Percentiles rank a stretch among this genome's conserved stretches.
These are phyloP conservation scores for Plagodis dolabraria DNA, from an alignment of 2,888 invertebrate genomes.

Conservation along the genomic window DNA sequence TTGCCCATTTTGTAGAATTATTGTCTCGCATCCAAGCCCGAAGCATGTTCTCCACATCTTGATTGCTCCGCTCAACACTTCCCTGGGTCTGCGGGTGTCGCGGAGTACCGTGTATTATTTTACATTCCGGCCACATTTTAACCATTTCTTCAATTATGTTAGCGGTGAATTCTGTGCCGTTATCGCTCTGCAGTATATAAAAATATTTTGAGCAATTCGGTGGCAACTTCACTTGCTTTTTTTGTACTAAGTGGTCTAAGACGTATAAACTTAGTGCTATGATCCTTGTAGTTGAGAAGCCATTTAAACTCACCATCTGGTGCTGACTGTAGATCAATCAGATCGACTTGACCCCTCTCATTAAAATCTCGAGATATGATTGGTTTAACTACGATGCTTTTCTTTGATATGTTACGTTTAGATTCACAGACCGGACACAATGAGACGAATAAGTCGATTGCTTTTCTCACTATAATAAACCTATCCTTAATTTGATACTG, in stretches of 20 bases:
- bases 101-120: slow-evolving; percentile 37
- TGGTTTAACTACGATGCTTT: slow-evolving; percentile 43
- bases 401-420: slow-evolving; percentile 34
- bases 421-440: slow-evolving; percentile 37
- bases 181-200: slow-evolving; percentile 32
- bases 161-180: slow-evolving; percentile 34
- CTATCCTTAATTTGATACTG: slow-evolving; percentile 35
- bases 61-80: slow-evolving; percentile 33
- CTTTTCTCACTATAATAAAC: slow-evolving; percentile 35
- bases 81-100: slow-evolving; percentile 33
- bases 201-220: slow-evolving; percentile 44
- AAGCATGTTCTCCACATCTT: slow-evolving; percentile 46
- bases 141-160: slow-evolving; percentile 34
- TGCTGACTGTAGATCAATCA: slow-evolving; percentile 36
- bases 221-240: slow-evolving; percentile 45
- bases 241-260: slow-evolving; percentile 44
- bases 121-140: slow-evolving; percentile 37
- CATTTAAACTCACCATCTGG: slow-evolving; percentile 51
- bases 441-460: slow-evolving; percentile 35
- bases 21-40: slow-evolving; percentile 46
- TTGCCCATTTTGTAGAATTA: slow-evolving; percentile 44
- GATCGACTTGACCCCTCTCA: slow-evolving; percentile 48
- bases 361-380: slow-evolving; percentile 47
- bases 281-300: slow-evolving; percentile 51
- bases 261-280: slow-evolving; percentile 48